phyloP scores from a whole-genome alignment of 2,888 invertebrate genomes.

The Diarsia rubi region DNA sequence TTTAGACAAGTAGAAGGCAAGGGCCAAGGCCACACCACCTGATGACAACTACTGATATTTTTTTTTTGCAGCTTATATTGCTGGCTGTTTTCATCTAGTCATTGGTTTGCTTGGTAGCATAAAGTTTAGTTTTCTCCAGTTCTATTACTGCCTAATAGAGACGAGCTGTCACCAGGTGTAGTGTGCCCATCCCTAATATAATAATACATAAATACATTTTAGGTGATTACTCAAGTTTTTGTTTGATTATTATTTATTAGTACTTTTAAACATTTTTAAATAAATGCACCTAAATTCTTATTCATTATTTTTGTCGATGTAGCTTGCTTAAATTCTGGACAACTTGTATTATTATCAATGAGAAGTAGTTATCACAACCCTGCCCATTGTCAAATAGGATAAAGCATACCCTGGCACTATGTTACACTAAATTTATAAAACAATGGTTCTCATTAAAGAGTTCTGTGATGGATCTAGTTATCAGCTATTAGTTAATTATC shows the following conservation, averaged over 20 bases:
- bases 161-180: background rate
- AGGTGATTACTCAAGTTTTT: slow-evolving; percentile 47
- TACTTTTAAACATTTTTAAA: slow-evolving; percentile 49
- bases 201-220: slow-evolving; percentile 42
- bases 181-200: slow-evolving; percentile 21
- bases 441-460: slow-evolving; percentile 42
- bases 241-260: slow-evolving; percentile 53
- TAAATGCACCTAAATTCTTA: slow-evolving; percentile 62
- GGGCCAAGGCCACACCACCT: slow-evolving; percentile 8
- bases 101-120: background rate
- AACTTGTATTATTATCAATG: slow-evolving; percentile 47
- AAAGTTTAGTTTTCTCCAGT: slow-evolving; percentile 6
- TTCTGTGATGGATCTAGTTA: slow-evolving; percentile 64
- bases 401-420: slow-evolving; percentile 58
- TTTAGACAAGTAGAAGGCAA: slow-evolving; percentile 43
- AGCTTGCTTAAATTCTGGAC: slow-evolving; percentile 34
- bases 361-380: slow-evolving; percentile 52
- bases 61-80: slow-evolving; percentile 9
- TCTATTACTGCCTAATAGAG: slow-evolving; percentile 1
- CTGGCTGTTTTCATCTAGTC: background rate
- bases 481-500: slow-evolving; percentile 49
- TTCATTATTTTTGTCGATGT: slow-evolving; percentile 37
- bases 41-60: background rate
- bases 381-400: slow-evolving; percentile 50
- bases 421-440: slow-evolving; percentile 48